Evolutionary conservation across 2,888 invertebrate species (phyloP).

Genomic region (Fissipunctia ypsillon): DNA sequence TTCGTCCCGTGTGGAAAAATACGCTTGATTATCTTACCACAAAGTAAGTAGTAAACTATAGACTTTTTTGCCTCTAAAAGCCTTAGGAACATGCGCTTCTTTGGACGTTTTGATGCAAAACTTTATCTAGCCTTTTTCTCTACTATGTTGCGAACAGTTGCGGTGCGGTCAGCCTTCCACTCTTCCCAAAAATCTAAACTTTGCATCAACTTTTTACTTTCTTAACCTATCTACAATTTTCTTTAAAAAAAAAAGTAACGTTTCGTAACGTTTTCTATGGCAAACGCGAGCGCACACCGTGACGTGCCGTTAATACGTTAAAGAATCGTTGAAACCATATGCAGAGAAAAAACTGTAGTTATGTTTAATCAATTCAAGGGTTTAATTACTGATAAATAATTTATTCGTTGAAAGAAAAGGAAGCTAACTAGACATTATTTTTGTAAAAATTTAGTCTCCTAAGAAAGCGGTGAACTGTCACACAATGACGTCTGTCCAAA

Average conservation of each 20-base stretch:
- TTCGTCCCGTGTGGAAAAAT: no score
- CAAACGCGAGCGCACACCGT: conserved; percentile 40
- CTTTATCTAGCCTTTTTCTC: no score
- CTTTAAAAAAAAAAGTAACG: conserved; percentile 31
- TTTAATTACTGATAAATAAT: conserved; percentile 19
- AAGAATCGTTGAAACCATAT: conserved; percentile 56
- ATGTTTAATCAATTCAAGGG: conserved; percentile 34
- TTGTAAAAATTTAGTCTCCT: neutral
- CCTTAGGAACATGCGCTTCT: no score
- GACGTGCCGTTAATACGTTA: conserved; percentile 56
- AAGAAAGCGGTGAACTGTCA: neutral
- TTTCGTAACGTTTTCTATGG: conserved; percentile 35
- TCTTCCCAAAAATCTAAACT: neutral
- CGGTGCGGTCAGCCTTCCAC: neutral
- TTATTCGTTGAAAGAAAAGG: neutral
- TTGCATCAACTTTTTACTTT: neutral
- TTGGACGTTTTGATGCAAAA: no score
- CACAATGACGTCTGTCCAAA: no score
- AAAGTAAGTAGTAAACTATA: no score
- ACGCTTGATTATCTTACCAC: no score
- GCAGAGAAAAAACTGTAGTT: conserved; percentile 43
- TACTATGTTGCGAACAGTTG: no score
- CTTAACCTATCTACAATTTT: neutral
- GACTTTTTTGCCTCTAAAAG: no score
- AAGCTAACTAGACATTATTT: neutral